These are phyloP conservation scores for Drosophila pruinosa DNA, from an alignment of 1,140 invertebrate genomes.

Conservation along the genomic window DNA sequence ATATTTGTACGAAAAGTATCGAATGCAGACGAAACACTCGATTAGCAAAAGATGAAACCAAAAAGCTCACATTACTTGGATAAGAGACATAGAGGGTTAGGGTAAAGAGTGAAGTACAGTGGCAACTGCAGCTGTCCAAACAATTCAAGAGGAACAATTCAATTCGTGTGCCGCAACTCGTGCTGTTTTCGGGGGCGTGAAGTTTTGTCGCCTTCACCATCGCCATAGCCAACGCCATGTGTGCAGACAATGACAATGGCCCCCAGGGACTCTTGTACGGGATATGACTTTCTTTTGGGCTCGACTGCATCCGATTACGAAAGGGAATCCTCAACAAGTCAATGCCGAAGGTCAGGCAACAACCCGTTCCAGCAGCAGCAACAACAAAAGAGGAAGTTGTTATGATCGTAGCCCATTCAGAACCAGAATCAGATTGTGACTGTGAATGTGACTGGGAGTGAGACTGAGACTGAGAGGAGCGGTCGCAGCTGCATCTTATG, in stretches of 20 bases:
- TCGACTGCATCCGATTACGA: conserved; percentile 30
- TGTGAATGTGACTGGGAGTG: too few species aligned
- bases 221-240: background rate
- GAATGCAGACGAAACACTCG: conserved; percentile 66
- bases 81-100: background rate
- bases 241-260: conserved; percentile 7
- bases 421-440: conserved; percentile 11
- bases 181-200: conserved; percentile 29
- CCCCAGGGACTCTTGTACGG: background rate
- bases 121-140: conserved; percentile 67
- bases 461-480: conserved; percentile 3
- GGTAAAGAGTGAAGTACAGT: conserved; percentile 14
- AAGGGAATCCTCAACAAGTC: conserved; percentile 37
- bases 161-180: conserved; percentile 29
- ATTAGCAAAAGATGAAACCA: conserved; percentile 46
- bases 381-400: conserved; percentile 44
- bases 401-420: conserved; percentile 3
- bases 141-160: conserved; percentile 47
- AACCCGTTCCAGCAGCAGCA: conserved; percentile 30
- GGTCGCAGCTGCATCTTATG: conserved; percentile 54
- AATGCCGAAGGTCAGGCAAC: conserved; percentile 52
- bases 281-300: conserved; percentile 12
- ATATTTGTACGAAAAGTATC: conserved; percentile 41
- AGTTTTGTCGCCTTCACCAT: conserved; percentile 17
- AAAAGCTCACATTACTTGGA: conserved; percentile 49